These are phyloP conservation scores for Cephus rjabovi DNA, from an alignment of 2,888 invertebrate genomes.

Conservation along the genomic window DNA sequence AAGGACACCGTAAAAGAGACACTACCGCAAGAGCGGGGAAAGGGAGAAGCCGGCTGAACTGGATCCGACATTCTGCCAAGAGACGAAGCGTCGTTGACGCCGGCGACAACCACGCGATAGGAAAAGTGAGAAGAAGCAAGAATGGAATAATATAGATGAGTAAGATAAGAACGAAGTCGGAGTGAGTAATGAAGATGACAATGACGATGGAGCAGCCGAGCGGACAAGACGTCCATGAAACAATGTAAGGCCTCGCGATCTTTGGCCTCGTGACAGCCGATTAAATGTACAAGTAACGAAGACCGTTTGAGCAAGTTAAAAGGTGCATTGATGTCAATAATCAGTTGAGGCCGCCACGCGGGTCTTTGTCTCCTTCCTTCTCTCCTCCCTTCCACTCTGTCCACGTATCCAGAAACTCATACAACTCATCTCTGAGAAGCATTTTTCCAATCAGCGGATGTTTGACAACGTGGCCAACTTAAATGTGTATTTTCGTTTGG, in stretches of 20 bases:
- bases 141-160: neutral
- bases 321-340: slow-evolving; percentile 51
- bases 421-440: too few species aligned
- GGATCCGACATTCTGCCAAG: neutral
- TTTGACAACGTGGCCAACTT: too few species aligned
- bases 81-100: neutral
- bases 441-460: too few species aligned
- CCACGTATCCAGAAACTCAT: too few species aligned
- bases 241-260: slow-evolving; percentile 14
- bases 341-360: slow-evolving; percentile 27
- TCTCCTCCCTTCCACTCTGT: too few species aligned
- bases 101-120: neutral
- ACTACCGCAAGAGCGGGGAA: neutral
- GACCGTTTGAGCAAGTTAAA: slow-evolving; percentile 50
- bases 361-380: too few species aligned
- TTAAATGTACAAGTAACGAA: slow-evolving; percentile 43
- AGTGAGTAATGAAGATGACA: too few species aligned
- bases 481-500: too few species aligned
- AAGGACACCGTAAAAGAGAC: slow-evolving; percentile 2
- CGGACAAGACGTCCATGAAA: slow-evolving; percentile 12
- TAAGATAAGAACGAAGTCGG: too few species aligned
- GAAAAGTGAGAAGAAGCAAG: too few species aligned
- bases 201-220: neutral
- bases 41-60: neutral
- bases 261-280: slow-evolving; percentile 34